phyloP scores from a whole-genome alignment of 1,140 invertebrate genomes.

The Thaumetopoea pityocampa region DNA sequence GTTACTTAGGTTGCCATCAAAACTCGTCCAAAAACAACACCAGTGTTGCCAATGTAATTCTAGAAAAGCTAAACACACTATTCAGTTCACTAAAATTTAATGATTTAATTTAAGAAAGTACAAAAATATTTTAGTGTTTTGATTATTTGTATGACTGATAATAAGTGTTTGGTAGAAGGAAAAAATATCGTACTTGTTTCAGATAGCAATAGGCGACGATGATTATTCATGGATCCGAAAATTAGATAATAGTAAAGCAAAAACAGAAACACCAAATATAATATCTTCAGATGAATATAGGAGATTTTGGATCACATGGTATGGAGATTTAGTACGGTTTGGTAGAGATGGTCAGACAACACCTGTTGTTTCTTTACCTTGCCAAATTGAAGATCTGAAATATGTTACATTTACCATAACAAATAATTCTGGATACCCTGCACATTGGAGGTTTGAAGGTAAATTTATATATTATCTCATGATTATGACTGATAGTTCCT shows the following conservation, averaged over 20 bases:
- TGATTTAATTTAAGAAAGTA: no score
- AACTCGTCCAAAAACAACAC: no score
- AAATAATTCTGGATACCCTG: constrained; percentile 8
- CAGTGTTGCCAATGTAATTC: no score
- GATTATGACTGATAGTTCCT: background rate
- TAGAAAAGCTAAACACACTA: no score
- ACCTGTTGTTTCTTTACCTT: constrained; percentile 21
- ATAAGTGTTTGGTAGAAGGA: no score
- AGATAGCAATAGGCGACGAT: constrained; percentile 24
- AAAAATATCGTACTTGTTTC: background rate
- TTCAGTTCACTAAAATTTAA: no score
- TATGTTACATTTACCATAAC: constrained; percentile 30
- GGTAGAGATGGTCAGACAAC: constrained; percentile 11
- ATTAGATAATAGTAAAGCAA: constrained; percentile 41
- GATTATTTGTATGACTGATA: background rate
- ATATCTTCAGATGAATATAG: constrained; percentile 79
- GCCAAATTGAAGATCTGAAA: constrained; percentile 17
- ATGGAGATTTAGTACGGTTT: constrained; percentile 57
- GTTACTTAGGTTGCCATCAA: no score
- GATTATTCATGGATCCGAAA: constrained; percentile 19
- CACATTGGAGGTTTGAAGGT: constrained; percentile 43
- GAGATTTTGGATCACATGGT: constrained; percentile 86
- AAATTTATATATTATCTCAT: constrained; percentile 14
- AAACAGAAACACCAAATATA: constrained; percentile 77
- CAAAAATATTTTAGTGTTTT: constrained; percentile 3